Evolutionary conservation across 2,888 invertebrate genomes (phyloP), one percentile per base, ranked within the genome.

Genomic region (Orthosia gracilis): DNA sequence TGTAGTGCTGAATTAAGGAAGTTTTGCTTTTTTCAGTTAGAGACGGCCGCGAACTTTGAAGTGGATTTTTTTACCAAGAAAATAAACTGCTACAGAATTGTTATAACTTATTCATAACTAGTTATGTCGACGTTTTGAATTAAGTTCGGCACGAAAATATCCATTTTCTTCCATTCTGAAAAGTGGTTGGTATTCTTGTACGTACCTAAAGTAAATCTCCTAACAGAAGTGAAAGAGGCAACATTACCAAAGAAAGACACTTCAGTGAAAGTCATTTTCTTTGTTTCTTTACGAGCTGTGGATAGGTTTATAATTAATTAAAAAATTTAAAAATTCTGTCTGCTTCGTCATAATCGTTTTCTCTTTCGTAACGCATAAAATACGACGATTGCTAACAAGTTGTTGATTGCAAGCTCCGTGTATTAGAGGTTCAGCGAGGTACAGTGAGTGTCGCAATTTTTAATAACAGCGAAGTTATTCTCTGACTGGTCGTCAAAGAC

Each of bases 1-100:
- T 65, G 64, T 81, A 80, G 75, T 50, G 65, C 59, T 61, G 61
- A 70, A 68, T 80, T 67, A 80, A 74, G 80, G 84, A 85, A 85
- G 80, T 71, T 82, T 72, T 12, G n/a, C 18, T 76, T 83, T 85
- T 84, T 83, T 80, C 61, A 55, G 57, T 71, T 71, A 66, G 52
- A 67, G 45, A 40, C 55, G 62, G 57, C 18, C 40, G 40, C 63
- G 40, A 81, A 85, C 68, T 85, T 77, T 63, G 69, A 84, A 84
- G 76, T 76, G 76, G 70, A 21, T 69, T 59, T 67, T 72, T 76
- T 76, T n/a, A 12, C 15, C 21, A 50, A 62, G 68, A 74, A 81
- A 63, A 64, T 58, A 70, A 69, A 65, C 31, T 65, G 47, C 58
- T 21, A 49, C 31, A 40, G 50, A 81, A 71, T 65, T 68, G 61